Base-by-base conservation (phyloP, 1,140 invertebrate genomes). In the Leptonema lineaticorne region DNA sequence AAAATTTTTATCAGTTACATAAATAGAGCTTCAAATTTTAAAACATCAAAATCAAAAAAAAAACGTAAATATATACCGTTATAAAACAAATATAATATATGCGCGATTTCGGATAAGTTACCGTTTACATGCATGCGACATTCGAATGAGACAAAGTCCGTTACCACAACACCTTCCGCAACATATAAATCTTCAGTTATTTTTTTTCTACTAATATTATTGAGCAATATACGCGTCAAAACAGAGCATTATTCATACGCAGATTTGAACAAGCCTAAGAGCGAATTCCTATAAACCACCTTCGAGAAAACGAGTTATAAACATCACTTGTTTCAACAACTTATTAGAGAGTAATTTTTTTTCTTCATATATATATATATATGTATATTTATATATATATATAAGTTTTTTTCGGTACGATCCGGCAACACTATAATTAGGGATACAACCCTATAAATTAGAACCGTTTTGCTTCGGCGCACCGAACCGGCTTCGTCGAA, bases 371-470 rank as follows among this genome's bases (percentile, higher is more conserved):
- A 53, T 53, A 53, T 11, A 11, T 18, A 18, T 24, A 26, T 24
- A 18, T 9, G 11, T 53, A 7, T 14, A 2, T 22, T 53, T 50
- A 11, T 53, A 26, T 53, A 24, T 53, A 53, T 26, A 9, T 2
- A 5, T 1, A 11, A 11, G 22, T n/a, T 4, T 53, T 22, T 24
- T 11, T 2, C 24, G 9, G 26, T 58, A 22, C 53, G 9, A n/a
- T n/a, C 59, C 20, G 16, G 27, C 63, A 46, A 46, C 68, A 33
- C 63, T 70, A 67, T 67, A 67, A 70, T 70, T 70, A 70, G 30
- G 56, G 30, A 28, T 63, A 68, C 27, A 26, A 60, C 65, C 58
- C 65, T 63, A 67, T 71, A 62, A 63, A 71, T 71, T 67, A 71
- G 62, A 48, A 29, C 22, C 63, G 63, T 69, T 66, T 37, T 6